phyloP scores from a whole-genome alignment of 2,797 vertebrate genomes.

The Amblyopsis hoosieri region DNA sequence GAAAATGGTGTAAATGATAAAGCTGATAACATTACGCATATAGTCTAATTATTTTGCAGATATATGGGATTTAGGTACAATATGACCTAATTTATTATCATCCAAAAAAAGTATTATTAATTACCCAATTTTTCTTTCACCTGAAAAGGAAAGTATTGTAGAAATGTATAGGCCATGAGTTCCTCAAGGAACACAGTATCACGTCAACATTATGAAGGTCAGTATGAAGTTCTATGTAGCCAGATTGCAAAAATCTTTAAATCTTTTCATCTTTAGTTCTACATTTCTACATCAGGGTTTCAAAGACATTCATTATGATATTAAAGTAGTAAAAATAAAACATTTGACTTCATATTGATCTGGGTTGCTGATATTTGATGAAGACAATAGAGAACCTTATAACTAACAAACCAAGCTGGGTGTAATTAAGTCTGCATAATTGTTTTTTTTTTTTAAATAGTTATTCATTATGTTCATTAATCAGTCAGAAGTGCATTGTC shows the following conservation, averaged over 20 bases:
- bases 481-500: slow-evolving; percentile 58
- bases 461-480: slow-evolving; percentile 59
- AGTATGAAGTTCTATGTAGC: slow-evolving; percentile 2
- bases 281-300: too few relatives aligned
- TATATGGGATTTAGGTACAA: slow-evolving; percentile 20
- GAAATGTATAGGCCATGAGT: slow-evolving; percentile 24
- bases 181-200: slow-evolving; percentile 21
- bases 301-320: neutral
- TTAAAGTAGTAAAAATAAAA: slow-evolving; percentile 23
- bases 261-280: too few relatives aligned
- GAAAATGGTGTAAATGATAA: too few relatives aligned
- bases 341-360: slow-evolving; percentile 27
- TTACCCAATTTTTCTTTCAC: slow-evolving; percentile 49
- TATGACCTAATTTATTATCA: neutral
- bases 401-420: slow-evolving; percentile 43
- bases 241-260: too few relatives aligned
- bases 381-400: slow-evolving; percentile 58
- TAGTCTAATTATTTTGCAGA: slow-evolving; percentile 22
- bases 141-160: slow-evolving; percentile 33
- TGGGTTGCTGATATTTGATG: slow-evolving; percentile 41
- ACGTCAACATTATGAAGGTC: slow-evolving; percentile 19
- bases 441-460: slow-evolving; percentile 42
- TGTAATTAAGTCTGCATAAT: slow-evolving; percentile 39
- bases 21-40: too few relatives aligned
- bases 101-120: slow-evolving; percentile 44